Evolutionary conservation across 2,888 invertebrate genomes (phyloP), one percentile per base, ranked within the genome.

Genomic region (Drymonia ruficornis): DNA sequence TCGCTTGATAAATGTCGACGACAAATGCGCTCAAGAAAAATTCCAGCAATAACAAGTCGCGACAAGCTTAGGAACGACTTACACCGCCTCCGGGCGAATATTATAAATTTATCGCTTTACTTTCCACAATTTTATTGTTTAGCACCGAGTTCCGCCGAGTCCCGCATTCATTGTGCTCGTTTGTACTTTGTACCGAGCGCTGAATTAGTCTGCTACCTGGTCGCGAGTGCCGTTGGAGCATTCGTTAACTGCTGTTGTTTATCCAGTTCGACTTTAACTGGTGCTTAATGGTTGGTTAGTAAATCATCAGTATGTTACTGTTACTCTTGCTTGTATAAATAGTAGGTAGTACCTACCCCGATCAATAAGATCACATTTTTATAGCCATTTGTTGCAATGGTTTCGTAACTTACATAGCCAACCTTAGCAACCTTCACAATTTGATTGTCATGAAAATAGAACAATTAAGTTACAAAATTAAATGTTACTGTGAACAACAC

Each of bases 51-150:
- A 67, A 67, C 55, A 70, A 70, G 60, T 56, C 44, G 56, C 53
- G 59, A 63, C 66, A 60, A 52, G 50, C 56, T 56, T 13, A 45
- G 52, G 40, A 52, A 16, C 45, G 38, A 29, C 23, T 15, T 23
- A 18, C 23, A 16, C 45, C 1, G 38, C 45, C 19, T 38, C 11
- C 29, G 8, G 31, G 31, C 54, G 59, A 51, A 57, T 57, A 67
- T 64, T 59, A 62, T 49, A 49, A 67, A 70, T 69, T 67, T 69
- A 70, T 69, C 49, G 62, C 44, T 45, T 23, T 52, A 61, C 65
- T 70, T 65, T 58, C 57, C 53, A 58, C 56, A 50, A 40, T 60
- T 64, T 61, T 67, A 61, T 61, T 69, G 70, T 70, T 68, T 54
- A 13, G 47, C 51, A 57, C 55, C 49, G 60, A 67, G 53, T 61